phyloP scores from a whole-genome alignment of 2,797 vertebrate genomes.

The Dicrostonyx torquatus region DNA sequence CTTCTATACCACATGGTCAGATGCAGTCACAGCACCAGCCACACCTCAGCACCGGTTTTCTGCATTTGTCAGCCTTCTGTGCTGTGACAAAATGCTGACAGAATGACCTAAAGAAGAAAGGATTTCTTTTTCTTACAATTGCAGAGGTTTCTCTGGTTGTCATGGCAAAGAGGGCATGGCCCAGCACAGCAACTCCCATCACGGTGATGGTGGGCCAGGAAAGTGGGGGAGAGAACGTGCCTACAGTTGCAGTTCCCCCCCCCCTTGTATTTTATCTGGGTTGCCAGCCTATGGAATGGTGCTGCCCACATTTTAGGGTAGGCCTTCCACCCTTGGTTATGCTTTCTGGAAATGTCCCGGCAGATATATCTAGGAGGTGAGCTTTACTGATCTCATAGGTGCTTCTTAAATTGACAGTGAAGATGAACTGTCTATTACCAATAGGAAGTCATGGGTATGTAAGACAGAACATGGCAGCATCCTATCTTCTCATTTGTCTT shows the following conservation, averaged over 20 bases:
- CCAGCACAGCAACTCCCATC: background rate
- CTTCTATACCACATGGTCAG: background rate
- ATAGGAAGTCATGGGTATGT: slow-evolving; percentile 42
- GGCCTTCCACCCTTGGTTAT: background rate
- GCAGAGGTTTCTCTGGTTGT: background rate
- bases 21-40: background rate
- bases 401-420: background rate
- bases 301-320: background rate
- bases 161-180: background rate
- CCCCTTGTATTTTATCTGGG: background rate
- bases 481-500: slow-evolving; percentile 81
- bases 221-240: too few species aligned
- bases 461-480: slow-evolving; percentile 79
- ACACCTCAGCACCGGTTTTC: background rate
- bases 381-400: background rate
- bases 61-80: background rate
- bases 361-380: background rate
- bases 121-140: background rate
- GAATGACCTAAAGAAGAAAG: background rate
- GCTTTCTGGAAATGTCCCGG: background rate
- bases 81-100: background rate
- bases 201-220: background rate
- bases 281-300: background rate
- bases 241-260: background rate
- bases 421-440: background rate